These are phyloP conservation scores for Paralvinella palmiformis DNA, from an alignment of 1,140 invertebrate genomes.

Conservation along the genomic window DNA sequence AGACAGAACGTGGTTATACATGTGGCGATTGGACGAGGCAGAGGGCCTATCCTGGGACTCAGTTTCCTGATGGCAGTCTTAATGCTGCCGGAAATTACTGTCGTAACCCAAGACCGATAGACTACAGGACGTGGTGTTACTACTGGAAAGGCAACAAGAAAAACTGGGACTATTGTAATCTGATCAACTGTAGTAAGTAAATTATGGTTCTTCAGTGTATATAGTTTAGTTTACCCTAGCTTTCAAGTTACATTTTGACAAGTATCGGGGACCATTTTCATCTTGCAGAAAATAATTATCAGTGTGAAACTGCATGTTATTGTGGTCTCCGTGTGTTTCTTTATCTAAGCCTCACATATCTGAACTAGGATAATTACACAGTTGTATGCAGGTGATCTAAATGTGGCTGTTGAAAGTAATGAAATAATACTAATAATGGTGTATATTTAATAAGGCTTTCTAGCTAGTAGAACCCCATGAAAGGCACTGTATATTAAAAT, in stretches of 20 bases:
- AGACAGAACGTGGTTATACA: conserved; percentile 5
- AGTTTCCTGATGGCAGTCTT: neutral
- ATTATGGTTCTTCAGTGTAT: neutral
- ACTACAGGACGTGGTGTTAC: conserved; percentile 2
- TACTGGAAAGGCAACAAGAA: neutral
- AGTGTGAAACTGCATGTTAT: neutral
- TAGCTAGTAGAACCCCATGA: too few species aligned
- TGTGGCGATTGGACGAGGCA: neutral
- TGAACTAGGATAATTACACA: too few species aligned
- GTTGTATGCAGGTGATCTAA: too few species aligned
- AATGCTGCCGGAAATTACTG: neutral
- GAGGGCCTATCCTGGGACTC: neutral
- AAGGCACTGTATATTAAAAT: too few species aligned
- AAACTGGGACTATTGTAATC: neutral
- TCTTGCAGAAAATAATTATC: neutral
- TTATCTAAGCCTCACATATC: too few species aligned
- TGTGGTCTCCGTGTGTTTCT: too few species aligned
- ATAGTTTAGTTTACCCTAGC: neutral
- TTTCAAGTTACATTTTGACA: neutral
- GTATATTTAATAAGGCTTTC: too few species aligned
- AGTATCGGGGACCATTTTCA: neutral
- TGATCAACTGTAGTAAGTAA: conserved; percentile 2
- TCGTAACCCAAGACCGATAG: neutral
- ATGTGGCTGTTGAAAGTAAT: too few species aligned
- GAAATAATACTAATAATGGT: too few species aligned